Base-by-base conservation (phyloP, 2,797 vertebrate species). In the Sebastes wilsoni region DNA sequence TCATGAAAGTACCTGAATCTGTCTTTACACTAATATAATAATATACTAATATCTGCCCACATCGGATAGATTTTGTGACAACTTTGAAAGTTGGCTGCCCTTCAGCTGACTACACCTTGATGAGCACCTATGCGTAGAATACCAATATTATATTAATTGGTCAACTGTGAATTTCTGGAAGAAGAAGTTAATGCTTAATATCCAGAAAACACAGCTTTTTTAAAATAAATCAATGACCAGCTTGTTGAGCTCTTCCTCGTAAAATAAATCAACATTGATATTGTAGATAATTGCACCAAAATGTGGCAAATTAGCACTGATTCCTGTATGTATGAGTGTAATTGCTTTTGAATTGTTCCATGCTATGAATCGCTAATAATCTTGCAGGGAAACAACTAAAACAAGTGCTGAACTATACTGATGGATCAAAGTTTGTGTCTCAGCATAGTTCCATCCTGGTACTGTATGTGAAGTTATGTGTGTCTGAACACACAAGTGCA, bases 401-500 rank as follows among this genome's bases (percentile, higher is more conserved):
- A 65, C n/a, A 14, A 60, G 46, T 62, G 18, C 46, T 49, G 16
- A 80, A 74, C 36, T 71, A 18, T 20, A 46, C 72, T 69, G 55
- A 82, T 59, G 34, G 61, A 81, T 85, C 54, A n/a, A 84, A 88
- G 78, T 85, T 80, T 75, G 73, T 68, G 38, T 82, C 66, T 66
- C 56, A 69, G 72, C 76, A 52, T 74, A 66, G 27, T 81, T 67
- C 14, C 52, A 67, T 77, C 27, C 66, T 28, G 20, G 56, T 38
- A 38, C 36, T 38, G 36, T 38, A 59, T 82, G 85, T 83, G 56
- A 85, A 81, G 83, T 72, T 72, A 79, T 84, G 84, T 72, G 72
- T 87, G 72, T 86, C 75, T 80, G 72, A 74, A 80, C 83, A 89
- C 81, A 87, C 80, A 88, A 76, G 78, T 91, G 89, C 90, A 94